Evolutionary conservation across 2,113 vertebrate species (phyloP).

Genomic region (Pipa parva): DNA sequence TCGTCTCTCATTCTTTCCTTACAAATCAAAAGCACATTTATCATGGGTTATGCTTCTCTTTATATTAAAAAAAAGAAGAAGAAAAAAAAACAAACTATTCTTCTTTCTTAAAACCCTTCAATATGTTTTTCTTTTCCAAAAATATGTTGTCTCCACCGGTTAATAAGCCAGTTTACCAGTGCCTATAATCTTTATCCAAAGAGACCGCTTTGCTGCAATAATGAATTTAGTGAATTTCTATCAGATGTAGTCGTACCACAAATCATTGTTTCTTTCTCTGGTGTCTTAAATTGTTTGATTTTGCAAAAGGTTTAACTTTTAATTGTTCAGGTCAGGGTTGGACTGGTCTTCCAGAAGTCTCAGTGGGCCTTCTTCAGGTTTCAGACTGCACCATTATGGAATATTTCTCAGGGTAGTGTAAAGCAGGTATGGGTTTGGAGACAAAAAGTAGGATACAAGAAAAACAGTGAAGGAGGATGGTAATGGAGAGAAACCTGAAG

Average conservation of each 20-base stretch:
- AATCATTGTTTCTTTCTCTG: not conserved
- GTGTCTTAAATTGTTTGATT: too few relatives aligned
- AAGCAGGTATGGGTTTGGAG: too few relatives aligned
- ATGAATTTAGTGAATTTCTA: slow-evolving; percentile 27
- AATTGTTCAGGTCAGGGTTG: too few relatives aligned
- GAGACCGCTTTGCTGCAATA: slow-evolving; percentile 27
- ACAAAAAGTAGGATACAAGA: too few relatives aligned
- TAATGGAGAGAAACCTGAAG: too few relatives aligned
- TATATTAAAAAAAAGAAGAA: not conserved
- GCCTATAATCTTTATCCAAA: slow-evolving; percentile 37
- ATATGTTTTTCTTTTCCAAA: slow-evolving; percentile 39
- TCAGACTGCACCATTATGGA: too few relatives aligned
- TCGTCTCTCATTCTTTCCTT: slow-evolving; percentile 18
- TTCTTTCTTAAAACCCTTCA: slow-evolving; percentile 36
- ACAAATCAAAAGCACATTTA: slow-evolving; percentile 40
- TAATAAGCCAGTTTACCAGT: slow-evolving; percentile 35
- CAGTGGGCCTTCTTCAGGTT: too few relatives aligned
- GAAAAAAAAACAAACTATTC: not conserved
- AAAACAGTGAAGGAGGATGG: too few relatives aligned
- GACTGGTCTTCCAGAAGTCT: too few relatives aligned
- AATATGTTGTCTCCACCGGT: slow-evolving; percentile 39
- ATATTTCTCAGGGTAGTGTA: too few relatives aligned
- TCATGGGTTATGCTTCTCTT: slow-evolving; percentile 23
- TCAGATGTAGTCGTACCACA: slow-evolving; percentile 35
- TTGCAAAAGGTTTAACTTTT: too few relatives aligned